Conservation (phyloP, 2,113 vertebrate genomes). For the Megaceryle maxima region DNA sequence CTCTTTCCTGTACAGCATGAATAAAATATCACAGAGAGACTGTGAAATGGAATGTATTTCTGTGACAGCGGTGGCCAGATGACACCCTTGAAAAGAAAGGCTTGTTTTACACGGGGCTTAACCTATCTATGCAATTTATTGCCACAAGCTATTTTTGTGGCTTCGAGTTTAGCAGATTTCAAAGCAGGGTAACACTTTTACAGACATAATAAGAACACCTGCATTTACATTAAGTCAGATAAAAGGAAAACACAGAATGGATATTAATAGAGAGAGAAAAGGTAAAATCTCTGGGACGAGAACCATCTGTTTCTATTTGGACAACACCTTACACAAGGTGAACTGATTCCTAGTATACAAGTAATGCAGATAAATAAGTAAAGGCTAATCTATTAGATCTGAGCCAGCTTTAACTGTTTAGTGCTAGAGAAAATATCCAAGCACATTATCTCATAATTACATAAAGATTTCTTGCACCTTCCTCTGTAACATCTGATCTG, state of each 20-base stretch:
- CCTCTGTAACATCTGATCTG: conserved; percentile 4
- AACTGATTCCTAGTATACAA: neutral
- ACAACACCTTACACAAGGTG: neutral
- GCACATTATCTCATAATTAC: neutral
- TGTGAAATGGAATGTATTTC: neutral
- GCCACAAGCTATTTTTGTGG: conserved; percentile 30
- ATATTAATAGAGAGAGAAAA: neutral
- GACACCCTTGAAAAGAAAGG: neutral
- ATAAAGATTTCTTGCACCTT: conserved; percentile 13
- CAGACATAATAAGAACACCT: conserved; percentile 53
- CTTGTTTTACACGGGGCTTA: conserved; percentile 45
- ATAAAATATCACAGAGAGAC: conserved; percentile 42
- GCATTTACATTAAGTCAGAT: conserved; percentile 1
- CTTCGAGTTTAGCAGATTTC: conserved; percentile 28
- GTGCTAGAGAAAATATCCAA: neutral
- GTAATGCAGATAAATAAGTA: neutral
- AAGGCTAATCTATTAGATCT: neutral
- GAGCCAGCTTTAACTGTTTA: neutral
- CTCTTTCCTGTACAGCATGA: neutral
- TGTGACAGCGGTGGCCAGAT: neutral
- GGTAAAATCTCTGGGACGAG: neutral
- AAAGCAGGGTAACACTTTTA: conserved; percentile 12
- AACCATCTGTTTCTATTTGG: neutral
- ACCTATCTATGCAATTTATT: neutral
- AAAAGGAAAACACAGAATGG: neutral